Percentiles rank a stretch among this genome's conserved stretches.
Conservation (phyloP, 2,113 vertebrate species). For the Ammospiza caudacuta region DNA sequence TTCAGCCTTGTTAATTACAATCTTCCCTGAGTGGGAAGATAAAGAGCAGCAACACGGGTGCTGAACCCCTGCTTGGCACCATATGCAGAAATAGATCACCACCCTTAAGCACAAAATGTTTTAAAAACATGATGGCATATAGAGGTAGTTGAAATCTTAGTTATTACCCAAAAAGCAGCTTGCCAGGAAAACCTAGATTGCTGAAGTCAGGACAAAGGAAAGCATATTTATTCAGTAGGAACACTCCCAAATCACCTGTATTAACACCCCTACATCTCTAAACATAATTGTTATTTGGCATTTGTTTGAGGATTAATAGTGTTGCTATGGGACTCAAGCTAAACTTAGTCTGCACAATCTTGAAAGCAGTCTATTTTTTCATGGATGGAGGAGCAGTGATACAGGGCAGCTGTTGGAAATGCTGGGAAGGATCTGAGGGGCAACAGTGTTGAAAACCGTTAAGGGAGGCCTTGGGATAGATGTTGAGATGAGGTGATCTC, state of each 20-base stretch:
- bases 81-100: not conserved
- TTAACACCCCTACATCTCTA: not conserved
- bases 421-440: not conserved
- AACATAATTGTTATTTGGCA: not conserved
- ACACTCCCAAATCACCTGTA: slow-evolving; percentile 5
- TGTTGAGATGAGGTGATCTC: not conserved
- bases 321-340: not conserved
- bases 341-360: not conserved
- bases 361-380: not conserved
- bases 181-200: not conserved
- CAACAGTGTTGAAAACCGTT: not conserved
- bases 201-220: not conserved
- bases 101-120: not conserved
- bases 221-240: not conserved
- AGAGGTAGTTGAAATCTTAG: not conserved
- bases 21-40: not conserved
- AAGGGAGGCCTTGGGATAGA: not conserved
- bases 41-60: slow-evolving; percentile 8
- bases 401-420: not conserved
- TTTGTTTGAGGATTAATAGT: not conserved
- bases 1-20: not conserved
- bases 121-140: not conserved
- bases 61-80: not conserved
- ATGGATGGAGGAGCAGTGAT: not conserved
- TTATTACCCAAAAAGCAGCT: not conserved